Evolutionary conservation across 2,113 vertebrate genomes (phyloP), one percentile per base, ranked within the genome.

Genomic region (Oenanthe oenanthe): DNA sequence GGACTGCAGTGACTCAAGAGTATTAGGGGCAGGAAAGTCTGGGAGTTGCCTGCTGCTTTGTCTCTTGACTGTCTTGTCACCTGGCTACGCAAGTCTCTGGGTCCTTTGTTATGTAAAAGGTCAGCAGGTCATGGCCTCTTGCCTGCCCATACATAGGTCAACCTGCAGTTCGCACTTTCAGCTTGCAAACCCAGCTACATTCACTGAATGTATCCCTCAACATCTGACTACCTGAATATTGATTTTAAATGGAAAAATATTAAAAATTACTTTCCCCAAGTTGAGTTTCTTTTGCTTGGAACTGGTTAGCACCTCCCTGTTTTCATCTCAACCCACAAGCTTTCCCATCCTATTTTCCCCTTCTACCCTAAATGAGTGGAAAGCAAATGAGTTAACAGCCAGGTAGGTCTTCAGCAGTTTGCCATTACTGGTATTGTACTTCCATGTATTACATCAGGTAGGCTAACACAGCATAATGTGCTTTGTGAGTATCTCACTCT

Each of bases 11-110:
- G 13, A 67, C 58, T 24, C n/a, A 9, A 45, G 32, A 65, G 34
- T 48, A 54, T 6, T 10, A 12, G 22, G 14, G 32, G 24, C 38
- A 29, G 22, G 10, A 45, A 53, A 29, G 18, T 53, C 68, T 7
- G 13, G 9, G 18, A 12, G 7, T 34, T 57, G 42, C 58, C 12
- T 43, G 50, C 50, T 72, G 58, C 58, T 36, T 3, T 7, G 2
- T 26, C 14, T 43, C 42, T 40, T 54, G 9, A 34, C 25, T 10
- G 16, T 53, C 18, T 26, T 17, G 17, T 42, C 48, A 62, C 9
- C n/a, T 14, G 42, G 24, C 29, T 22, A 42, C 17, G 50, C 18
- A 58, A 18, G 43, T 19, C 18, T 7, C 13, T 0, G 0, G 12
- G 32, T 22, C 26, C 22, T 66, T 19, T 66, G 18, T 53, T 47